Percentiles rank a stretch among this genome's conserved stretches.
Conservation (phyloP, 2,113 vertebrate species). For the Podarcis muralis region DNA sequence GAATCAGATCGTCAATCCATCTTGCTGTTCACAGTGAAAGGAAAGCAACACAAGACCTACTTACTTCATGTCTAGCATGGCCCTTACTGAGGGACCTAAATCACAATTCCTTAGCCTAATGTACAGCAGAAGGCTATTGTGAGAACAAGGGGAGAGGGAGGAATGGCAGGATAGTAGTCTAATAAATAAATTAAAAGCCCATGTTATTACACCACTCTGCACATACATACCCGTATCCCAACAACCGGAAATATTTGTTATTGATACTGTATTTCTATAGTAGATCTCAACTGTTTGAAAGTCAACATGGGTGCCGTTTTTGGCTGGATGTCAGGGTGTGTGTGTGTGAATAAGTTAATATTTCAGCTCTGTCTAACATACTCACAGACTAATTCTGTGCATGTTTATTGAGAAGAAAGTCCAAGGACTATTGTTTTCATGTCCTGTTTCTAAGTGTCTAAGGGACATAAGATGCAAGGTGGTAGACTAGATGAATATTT, state of each 20-base stretch:
- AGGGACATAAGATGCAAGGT: background rate
- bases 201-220: background rate
- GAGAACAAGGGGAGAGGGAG: background rate
- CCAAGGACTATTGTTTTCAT: background rate
- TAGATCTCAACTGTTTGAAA: background rate
- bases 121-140: background rate
- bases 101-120: background rate
- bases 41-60: too few species aligned
- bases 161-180: too few species aligned
- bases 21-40: too few species aligned
- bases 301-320: background rate
- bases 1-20: too few species aligned
- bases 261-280: background rate
- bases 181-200: too few species aligned
- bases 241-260: background rate
- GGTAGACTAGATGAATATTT: background rate
- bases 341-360: too few species aligned
- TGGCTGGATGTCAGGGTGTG: background rate
- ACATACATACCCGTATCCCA: background rate
- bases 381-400: background rate
- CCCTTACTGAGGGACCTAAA: background rate
- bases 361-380: too few species aligned
- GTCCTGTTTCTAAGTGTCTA: background rate
- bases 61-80: background rate
- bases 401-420: background rate